Percentiles rank a stretch among this genome's conserved stretches.
Conservation (phyloP, 2,797 vertebrate species). For the Nyctibius grandis region DNA sequence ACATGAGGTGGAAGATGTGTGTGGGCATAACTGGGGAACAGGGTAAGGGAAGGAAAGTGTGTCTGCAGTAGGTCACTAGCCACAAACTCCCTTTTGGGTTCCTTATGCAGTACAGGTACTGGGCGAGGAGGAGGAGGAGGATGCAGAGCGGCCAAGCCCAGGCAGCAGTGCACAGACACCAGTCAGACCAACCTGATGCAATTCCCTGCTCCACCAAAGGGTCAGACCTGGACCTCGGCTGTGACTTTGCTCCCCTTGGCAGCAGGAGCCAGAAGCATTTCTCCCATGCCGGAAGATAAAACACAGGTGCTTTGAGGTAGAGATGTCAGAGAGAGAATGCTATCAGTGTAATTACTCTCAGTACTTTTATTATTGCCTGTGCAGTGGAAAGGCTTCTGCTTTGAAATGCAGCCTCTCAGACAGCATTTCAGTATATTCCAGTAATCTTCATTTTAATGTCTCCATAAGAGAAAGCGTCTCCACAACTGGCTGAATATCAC, state of each 20-base stretch:
- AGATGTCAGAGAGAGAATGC: not conserved
- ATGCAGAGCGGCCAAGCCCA: not conserved
- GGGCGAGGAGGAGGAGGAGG: too few relatives aligned
- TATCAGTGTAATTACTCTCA: not conserved
- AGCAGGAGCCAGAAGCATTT: not conserved
- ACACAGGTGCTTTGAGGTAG: not conserved
- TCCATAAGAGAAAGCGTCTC: rapidly evolving
- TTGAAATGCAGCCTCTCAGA: not conserved
- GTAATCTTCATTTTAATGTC: not conserved
- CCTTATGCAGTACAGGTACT: not conserved
- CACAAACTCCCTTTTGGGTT: not conserved
- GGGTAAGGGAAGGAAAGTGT: not conserved
- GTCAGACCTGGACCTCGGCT: not conserved
- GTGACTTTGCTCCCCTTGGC: not conserved
- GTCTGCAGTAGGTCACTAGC: not conserved
- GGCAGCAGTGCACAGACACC: too few relatives aligned
- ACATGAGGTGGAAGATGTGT: rapidly evolving
- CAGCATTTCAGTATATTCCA: rapidly evolving
- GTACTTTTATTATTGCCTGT: not conserved
- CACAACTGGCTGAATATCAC: not conserved
- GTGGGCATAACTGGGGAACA: rapidly evolving
- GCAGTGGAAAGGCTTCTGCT: not conserved
- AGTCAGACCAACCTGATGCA: not conserved
- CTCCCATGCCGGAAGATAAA: not conserved
- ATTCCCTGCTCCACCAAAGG: not conserved